A percentile compares a stretch with the other conserved stretches of the same genome.
Evolutionary conservation across 1,140 invertebrate species (phyloP).

Genomic region (Gonatopus flavifemur): DNA sequence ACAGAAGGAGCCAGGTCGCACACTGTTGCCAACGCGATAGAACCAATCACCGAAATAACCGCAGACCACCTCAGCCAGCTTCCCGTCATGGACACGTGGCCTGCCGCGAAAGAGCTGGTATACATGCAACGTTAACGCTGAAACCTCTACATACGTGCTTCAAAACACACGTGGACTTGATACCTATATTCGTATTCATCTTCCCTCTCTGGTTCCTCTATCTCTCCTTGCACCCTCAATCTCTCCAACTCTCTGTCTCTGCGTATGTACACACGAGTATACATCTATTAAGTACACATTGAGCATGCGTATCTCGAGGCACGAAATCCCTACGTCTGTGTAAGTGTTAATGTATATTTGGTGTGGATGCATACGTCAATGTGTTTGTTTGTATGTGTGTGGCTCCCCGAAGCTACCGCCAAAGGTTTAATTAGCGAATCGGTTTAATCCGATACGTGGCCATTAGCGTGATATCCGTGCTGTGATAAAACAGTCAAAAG

Average conservation of each 20-base stretch:
- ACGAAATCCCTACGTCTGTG: no score
- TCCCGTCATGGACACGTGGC: constrained; percentile 45
- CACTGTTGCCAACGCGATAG: constrained; percentile 54
- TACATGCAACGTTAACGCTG: not conserved
- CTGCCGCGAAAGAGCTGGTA: constrained; percentile 15
- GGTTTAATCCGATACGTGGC: constrained; percentile 36
- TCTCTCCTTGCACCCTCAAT: not conserved
- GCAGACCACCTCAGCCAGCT: constrained; percentile 45
- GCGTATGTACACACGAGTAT: no score
- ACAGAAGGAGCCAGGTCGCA: constrained; percentile 38
- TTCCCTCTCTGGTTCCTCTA: constrained; percentile 5
- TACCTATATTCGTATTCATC: constrained; percentile 17
- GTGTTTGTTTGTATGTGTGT: no score
- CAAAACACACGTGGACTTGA: not conserved
- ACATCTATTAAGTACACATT: no score
- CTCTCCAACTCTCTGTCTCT: constrained; percentile 1
- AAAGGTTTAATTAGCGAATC: constrained; percentile 39
- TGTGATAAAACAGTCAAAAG: constrained; percentile 4
- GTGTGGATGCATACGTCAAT: constrained; percentile 32
- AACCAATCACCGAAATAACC: constrained; percentile 58
- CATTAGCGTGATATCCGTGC: constrained; percentile 32
- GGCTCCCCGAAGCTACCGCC: constrained; percentile 31
- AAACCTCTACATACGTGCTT: not conserved
- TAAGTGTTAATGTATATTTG: no score
- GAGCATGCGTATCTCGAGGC: no score